These are phyloP conservation scores for Eulemur coronatus DNA, from an alignment of 2,797 vertebrate species.

Conservation along the genomic window DNA sequence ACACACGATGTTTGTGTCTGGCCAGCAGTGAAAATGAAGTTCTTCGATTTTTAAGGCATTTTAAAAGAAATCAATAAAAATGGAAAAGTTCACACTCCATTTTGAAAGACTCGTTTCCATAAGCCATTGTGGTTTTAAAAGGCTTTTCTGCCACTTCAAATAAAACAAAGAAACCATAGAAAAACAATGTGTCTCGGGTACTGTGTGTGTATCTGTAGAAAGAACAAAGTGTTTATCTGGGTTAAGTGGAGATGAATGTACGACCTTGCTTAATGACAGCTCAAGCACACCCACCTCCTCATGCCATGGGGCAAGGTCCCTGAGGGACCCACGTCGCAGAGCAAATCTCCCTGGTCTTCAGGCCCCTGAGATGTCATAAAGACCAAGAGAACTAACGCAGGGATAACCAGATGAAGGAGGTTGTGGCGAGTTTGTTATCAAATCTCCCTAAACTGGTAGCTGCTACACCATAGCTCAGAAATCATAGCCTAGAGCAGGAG, in stretches of 20 bases:
- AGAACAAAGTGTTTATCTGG: not conserved
- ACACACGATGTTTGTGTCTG: not conserved
- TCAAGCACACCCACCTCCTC: not conserved
- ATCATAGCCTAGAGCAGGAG: not conserved
- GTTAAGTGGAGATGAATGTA: not conserved
- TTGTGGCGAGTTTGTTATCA: not conserved
- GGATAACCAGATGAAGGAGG: too few species aligned
- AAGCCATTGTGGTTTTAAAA: not conserved
- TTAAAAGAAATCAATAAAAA: conserved; percentile 35
- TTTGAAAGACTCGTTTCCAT: not conserved
- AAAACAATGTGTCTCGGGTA: not conserved
- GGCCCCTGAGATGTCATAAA: not conserved
- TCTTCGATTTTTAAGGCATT: not conserved
- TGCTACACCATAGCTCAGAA: not conserved
- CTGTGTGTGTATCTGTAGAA: not conserved
- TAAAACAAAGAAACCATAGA: not conserved
- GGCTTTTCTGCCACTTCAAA: not conserved
- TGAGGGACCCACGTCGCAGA: rapidly evolving
- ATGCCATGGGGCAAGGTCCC: not conserved
- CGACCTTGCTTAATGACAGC: not conserved
- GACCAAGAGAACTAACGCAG: not conserved
- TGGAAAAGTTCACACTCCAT: not conserved
- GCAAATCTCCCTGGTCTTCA: not conserved
- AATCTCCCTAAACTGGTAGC: not conserved
- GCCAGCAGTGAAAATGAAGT: not conserved